Percentiles rank a stretch among this genome's conserved stretches.
phyloP scores from a whole-genome alignment of 2,113 vertebrate species.

The Benitochromis conjunctus region DNA sequence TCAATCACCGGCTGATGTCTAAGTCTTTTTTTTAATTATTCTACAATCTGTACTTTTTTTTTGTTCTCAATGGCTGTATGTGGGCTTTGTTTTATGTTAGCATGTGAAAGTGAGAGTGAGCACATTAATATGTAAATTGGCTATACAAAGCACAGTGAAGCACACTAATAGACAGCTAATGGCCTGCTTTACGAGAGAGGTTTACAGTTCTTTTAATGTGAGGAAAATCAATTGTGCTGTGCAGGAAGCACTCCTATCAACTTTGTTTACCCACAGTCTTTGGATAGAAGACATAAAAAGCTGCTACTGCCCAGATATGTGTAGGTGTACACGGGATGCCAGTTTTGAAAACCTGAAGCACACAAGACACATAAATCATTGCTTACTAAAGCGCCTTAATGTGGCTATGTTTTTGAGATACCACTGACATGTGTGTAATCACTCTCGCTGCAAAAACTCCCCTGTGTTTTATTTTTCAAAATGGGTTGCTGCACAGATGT shows the following conservation, averaged over 20 bases:
- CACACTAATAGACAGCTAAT: constrained; percentile 63
- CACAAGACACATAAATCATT: not conserved
- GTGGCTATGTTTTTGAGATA: not conserved
- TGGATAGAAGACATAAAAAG: not conserved
- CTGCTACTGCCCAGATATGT: not conserved
- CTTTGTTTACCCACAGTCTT: constrained; percentile 7
- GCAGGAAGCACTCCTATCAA: constrained; percentile 34
- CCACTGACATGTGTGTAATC: not conserved
- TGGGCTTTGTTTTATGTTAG: constrained; percentile 25
- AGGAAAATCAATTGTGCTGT: constrained; percentile 50
- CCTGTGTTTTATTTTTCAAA: not conserved
- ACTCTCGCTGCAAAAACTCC: not conserved
- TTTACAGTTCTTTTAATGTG: constrained; percentile 59
- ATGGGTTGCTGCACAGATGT: not conserved
- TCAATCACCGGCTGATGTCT: constrained; percentile 25
- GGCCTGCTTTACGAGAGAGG: constrained; percentile 54
- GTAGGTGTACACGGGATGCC: not conserved
- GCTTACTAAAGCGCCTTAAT: not conserved
- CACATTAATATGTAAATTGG: constrained; percentile 71
- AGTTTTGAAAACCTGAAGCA: not conserved
- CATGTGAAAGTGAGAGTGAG: constrained; percentile 11
- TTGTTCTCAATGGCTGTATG: constrained; percentile 1
- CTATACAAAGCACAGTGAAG: constrained; percentile 30
- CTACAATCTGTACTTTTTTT: not conserved
- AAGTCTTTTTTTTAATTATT: not conserved